Conservation (phyloP, 2,113 vertebrate genomes). For the Phaethon lepturus region DNA sequence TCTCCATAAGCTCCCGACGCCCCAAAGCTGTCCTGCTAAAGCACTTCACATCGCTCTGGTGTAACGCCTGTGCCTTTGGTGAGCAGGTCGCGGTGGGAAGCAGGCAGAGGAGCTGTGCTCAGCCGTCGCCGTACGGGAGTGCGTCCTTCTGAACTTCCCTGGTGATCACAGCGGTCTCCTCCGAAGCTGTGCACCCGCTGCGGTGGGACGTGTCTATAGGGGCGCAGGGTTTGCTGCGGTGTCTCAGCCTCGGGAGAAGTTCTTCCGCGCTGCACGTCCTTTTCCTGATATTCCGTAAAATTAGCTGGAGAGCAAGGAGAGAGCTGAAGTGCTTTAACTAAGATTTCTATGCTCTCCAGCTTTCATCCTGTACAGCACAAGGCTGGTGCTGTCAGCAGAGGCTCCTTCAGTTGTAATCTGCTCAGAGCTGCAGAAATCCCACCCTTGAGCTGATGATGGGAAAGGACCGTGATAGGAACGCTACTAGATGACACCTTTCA, state of each 20-base stretch:
- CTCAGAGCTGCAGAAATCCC: too few relatives aligned
- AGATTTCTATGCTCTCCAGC: background rate
- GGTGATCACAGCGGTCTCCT: background rate
- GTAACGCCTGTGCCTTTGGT: background rate
- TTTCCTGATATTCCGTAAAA: background rate
- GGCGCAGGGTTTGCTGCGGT: fast-evolving
- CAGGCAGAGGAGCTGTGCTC: background rate
- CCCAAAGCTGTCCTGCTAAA: background rate
- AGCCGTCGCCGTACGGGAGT: fast-evolving
- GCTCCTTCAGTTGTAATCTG: background rate
- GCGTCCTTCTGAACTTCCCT: background rate
- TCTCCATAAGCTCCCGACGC: background rate
- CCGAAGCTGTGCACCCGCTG: background rate
- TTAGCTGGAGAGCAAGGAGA: background rate
- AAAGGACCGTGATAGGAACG: fast-evolving
- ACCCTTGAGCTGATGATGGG: background rate
- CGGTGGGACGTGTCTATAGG: fast-evolving
- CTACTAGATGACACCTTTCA: fast-evolving
- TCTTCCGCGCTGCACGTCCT: background rate
- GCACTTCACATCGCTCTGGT: fast-evolving
- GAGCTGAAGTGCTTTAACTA: background rate
- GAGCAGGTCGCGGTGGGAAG: background rate
- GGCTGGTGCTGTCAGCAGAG: background rate
- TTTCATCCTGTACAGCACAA: background rate
- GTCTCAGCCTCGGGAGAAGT: background rate